These are phyloP conservation scores for Gadus macrocephalus DNA, from an alignment of 2,113 vertebrate species.

Conservation along the genomic window DNA sequence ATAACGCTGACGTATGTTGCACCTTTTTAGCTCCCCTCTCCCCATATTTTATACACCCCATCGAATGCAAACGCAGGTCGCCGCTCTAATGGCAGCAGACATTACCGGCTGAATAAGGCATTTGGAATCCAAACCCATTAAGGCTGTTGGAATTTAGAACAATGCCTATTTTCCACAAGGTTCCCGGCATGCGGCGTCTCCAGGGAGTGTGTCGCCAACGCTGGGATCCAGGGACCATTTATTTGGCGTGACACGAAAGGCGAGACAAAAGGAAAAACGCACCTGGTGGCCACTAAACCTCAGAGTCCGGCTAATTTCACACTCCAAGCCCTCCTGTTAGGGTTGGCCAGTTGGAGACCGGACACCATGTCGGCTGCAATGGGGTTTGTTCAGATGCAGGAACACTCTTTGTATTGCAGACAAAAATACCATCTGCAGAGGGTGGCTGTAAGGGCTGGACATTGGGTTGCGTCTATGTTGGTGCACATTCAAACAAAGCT, in stretches of 20 bases:
- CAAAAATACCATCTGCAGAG: background rate
- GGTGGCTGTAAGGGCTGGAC: background rate
- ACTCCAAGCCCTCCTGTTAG: slow-evolving; percentile 33
- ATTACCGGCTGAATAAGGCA: background rate
- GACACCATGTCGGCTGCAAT: background rate
- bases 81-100: too few relatives aligned
- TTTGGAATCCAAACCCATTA: background rate
- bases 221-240: background rate
- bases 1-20: background rate
- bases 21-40: background rate
- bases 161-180: background rate
- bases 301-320: slow-evolving; percentile 32
- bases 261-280: slow-evolving; percentile 24
- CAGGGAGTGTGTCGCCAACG: background rate
- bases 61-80: too few relatives aligned
- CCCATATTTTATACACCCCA: too few relatives aligned
- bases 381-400: background rate
- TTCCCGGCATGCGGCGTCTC: background rate
- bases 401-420: background rate
- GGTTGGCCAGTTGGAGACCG: background rate
- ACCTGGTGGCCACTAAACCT: slow-evolving; percentile 21
- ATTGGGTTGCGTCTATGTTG: background rate
- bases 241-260: background rate
- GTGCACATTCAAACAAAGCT: background rate
- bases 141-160: background rate